Evolutionary conservation across 1,140 invertebrate genomes (phyloP).

Genomic region (Neelides sp.): DNA sequence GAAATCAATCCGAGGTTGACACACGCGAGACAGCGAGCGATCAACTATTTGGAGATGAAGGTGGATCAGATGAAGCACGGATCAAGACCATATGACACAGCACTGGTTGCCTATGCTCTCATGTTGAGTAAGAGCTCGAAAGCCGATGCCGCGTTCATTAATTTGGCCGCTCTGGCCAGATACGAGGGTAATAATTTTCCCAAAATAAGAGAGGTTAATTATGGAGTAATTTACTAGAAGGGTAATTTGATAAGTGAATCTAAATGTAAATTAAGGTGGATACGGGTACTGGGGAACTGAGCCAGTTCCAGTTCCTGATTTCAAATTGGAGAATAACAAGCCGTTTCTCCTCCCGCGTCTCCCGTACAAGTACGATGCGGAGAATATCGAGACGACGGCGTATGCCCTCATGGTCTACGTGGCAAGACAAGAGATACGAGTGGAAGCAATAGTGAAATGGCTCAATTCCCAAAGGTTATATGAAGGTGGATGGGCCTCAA

Average conservation of each 20-base stretch:
- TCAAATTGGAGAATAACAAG: constrained; percentile 78
- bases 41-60: constrained; percentile 71
- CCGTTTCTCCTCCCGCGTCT: constrained; percentile 75
- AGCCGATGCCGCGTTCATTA: constrained; percentile 66
- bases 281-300: constrained; percentile 73
- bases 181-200: constrained; percentile 43
- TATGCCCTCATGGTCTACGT: constrained; percentile 84
- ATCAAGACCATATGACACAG: constrained; percentile 67
- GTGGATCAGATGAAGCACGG: constrained; percentile 54
- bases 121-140: constrained; percentile 61
- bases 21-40: constrained; percentile 42
- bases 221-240: constrained; percentile 4
- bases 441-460: constrained; percentile 82
- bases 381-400: constrained; percentile 83
- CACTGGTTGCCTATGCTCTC: constrained; percentile 76
- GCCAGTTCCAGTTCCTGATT: constrained; percentile 57
- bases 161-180: constrained; percentile 50
- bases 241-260: constrained; percentile 10
- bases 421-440: constrained; percentile 60
- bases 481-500: constrained; percentile 90
- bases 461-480: constrained; percentile 76
- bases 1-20: constrained; percentile 17
- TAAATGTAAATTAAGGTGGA: constrained; percentile 43
- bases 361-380: constrained; percentile 73
- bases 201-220: not conserved